These are phyloP conservation scores for Drosophila eohydei DNA, from an alignment of 2,888 invertebrate species.

Conservation along the genomic window DNA sequence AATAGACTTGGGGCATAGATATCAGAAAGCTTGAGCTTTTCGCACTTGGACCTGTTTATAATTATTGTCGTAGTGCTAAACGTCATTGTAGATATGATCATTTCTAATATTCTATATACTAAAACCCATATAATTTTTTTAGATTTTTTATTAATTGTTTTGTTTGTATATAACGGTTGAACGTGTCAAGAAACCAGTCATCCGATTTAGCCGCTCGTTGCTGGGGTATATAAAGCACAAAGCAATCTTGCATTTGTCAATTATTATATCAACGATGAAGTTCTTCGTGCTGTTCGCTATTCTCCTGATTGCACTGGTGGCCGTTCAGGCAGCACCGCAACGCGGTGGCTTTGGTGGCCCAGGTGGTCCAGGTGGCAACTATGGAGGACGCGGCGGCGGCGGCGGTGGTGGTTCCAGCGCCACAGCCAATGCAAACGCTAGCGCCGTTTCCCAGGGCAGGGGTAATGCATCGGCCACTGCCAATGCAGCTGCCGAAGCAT, in stretches of 20 bases:
- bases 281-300: slow-evolving; percentile 62
- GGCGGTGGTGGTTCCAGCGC: neutral
- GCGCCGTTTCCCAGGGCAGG: neutral
- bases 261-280: slow-evolving; percentile 55
- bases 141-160: neutral
- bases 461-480: neutral
- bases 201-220: neutral
- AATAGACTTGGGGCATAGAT: neutral
- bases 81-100: slow-evolving; percentile 5
- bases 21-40: slow-evolving; percentile 8
- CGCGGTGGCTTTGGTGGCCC: neutral
- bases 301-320: slow-evolving; percentile 54
- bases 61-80: slow-evolving; percentile 32
- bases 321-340: slow-evolving; percentile 47
- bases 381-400: neutral
- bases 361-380: neutral
- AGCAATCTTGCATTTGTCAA: slow-evolving; percentile 38
- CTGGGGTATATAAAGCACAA: slow-evolving; percentile 41
- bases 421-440: slow-evolving; percentile 11
- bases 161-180: slow-evolving; percentile 10
- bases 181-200: slow-evolving; percentile 41
- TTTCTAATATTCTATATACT: neutral
- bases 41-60: slow-evolving; percentile 27
- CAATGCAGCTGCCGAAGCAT: slow-evolving; percentile 1
- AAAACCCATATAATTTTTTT: neutral